Percentiles rank a stretch among this genome's conserved stretches.
Conservation (phyloP, 2,888 invertebrate species). For the Leptinotarsa tumamoca region DNA sequence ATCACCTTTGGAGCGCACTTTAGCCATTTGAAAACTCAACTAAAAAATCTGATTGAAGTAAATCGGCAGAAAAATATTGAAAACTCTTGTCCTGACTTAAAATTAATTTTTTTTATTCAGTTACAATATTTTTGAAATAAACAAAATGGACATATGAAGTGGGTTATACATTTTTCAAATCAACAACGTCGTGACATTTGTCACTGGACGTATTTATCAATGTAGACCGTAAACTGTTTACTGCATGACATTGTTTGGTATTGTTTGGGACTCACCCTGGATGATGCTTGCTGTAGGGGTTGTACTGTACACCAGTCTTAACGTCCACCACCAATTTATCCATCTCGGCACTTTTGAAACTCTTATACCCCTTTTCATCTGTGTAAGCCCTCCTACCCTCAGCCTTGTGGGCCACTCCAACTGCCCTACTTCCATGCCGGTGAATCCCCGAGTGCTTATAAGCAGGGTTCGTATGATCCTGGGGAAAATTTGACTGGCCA, state of each 20-base stretch:
- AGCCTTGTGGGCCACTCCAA: conserved; percentile 19
- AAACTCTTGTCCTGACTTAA: too few species aligned
- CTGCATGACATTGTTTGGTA: background rate
- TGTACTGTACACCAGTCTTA: conserved; percentile 53
- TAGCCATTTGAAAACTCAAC: too few species aligned
- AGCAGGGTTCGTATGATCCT: background rate
- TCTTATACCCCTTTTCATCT: conserved; percentile 2
- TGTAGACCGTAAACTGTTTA: too few species aligned
- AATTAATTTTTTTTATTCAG: too few species aligned
- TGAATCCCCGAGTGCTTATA: background rate
- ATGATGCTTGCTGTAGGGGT: conserved; percentile 58
- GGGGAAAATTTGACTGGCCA: background rate
- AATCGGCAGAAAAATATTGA: too few species aligned
- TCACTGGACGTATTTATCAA: too few species aligned
- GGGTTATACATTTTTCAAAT: too few species aligned
- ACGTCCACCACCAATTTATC: conserved; percentile 48
- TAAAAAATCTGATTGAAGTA: too few species aligned
- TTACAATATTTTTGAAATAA: too few species aligned
- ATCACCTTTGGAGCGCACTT: too few species aligned
- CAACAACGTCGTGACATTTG: too few species aligned
- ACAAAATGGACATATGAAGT: too few species aligned
- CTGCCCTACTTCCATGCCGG: background rate
- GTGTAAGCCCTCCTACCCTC: conserved; percentile 12
- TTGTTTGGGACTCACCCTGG: conserved; percentile 53
- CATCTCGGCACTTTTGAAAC: conserved; percentile 25